A percentile compares a stretch with the other conserved stretches of the same genome.
These are phyloP conservation scores for Megalopta genalis DNA, from an alignment of 1,140 invertebrate genomes.

Conservation along the genomic window DNA sequence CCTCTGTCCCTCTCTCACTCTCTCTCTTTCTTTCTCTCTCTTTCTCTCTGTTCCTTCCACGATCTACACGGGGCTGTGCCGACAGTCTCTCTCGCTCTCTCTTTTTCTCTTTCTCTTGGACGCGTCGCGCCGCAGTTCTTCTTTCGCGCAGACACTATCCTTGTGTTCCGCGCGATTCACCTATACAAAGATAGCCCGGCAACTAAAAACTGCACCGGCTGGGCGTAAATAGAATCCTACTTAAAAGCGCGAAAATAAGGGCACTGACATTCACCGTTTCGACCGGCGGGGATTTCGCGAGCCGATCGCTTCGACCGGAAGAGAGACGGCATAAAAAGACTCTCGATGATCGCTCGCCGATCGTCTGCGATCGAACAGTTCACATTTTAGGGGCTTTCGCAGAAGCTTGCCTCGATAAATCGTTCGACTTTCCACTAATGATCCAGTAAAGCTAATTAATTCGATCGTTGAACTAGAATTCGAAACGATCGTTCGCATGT, in stretches of 20 bases:
- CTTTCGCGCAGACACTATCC: background rate
- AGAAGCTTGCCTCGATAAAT: too few relatives aligned
- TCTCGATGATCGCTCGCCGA: too few relatives aligned
- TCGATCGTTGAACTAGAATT: too few relatives aligned
- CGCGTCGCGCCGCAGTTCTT: background rate
- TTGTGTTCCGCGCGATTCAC: slow-evolving; percentile 18
- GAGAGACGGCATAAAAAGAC: background rate
- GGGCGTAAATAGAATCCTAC: slow-evolving; percentile 73
- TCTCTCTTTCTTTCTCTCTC: slow-evolving; percentile 1
- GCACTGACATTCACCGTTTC: slow-evolving; percentile 73
- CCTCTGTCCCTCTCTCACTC: slow-evolving; percentile 5
- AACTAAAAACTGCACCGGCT: slow-evolving; percentile 68
- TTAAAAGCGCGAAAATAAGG: slow-evolving; percentile 75
- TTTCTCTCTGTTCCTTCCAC: background rate
- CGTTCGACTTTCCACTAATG: too few relatives aligned
- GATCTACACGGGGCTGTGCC: slow-evolving; percentile 4
- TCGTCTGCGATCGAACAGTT: background rate
- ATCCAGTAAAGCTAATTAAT: too few relatives aligned
- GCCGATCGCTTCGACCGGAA: background rate
- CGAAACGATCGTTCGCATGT: too few relatives aligned
- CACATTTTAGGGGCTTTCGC: too few relatives aligned
- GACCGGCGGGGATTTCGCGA: slow-evolving; percentile 21
- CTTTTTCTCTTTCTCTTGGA: background rate
- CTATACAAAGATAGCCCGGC: slow-evolving; percentile 43
- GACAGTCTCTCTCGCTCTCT: slow-evolving; percentile 3